phyloP scores from a whole-genome alignment of 2,797 vertebrate species.

The Myripristis jacobus region DNA sequence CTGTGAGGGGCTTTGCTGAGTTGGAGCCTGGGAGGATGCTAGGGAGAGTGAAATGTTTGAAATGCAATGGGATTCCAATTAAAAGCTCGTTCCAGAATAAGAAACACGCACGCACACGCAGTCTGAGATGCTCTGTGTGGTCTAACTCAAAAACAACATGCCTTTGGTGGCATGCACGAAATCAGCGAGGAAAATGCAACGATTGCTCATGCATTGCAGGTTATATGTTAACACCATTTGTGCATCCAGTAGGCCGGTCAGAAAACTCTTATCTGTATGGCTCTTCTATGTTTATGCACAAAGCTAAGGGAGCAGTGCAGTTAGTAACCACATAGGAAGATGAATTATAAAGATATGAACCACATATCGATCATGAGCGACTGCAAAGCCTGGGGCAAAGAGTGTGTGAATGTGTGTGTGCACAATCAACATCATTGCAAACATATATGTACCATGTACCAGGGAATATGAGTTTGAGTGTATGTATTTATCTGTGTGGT shows the following conservation, averaged over 20 bases:
- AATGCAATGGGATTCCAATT: conserved; percentile 21
- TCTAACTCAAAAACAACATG: background rate
- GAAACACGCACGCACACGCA: conserved; percentile 17
- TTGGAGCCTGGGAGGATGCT: background rate
- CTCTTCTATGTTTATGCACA: conserved; percentile 25
- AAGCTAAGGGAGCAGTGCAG: conserved; percentile 25
- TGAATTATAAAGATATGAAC: conserved; percentile 57
- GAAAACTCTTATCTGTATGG: conserved; percentile 16
- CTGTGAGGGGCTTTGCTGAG: background rate
- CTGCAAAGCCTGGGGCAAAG: conserved; percentile 11
- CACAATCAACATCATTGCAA: conserved; percentile 30
- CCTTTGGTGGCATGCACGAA: too few species aligned
- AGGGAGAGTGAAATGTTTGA: background rate
- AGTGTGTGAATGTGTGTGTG: background rate
- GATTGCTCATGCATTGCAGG: conserved; percentile 7
- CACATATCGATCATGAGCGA: too few species aligned
- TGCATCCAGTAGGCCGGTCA: conserved; percentile 20
- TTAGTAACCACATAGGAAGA: conserved; percentile 58
- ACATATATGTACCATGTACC: conserved; percentile 18
- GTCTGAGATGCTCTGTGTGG: background rate
- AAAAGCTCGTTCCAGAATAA: conserved; percentile 17
- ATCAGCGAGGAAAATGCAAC: too few species aligned
- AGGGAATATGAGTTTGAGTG: background rate
- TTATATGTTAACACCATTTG: conserved; percentile 2
- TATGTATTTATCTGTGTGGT: background rate